A percentile compares a stretch with the other conserved stretches of the same genome.
These are phyloP conservation scores for Drosophila anomelani DNA, from an alignment of 2,888 invertebrate genomes.

Conservation along the genomic window DNA sequence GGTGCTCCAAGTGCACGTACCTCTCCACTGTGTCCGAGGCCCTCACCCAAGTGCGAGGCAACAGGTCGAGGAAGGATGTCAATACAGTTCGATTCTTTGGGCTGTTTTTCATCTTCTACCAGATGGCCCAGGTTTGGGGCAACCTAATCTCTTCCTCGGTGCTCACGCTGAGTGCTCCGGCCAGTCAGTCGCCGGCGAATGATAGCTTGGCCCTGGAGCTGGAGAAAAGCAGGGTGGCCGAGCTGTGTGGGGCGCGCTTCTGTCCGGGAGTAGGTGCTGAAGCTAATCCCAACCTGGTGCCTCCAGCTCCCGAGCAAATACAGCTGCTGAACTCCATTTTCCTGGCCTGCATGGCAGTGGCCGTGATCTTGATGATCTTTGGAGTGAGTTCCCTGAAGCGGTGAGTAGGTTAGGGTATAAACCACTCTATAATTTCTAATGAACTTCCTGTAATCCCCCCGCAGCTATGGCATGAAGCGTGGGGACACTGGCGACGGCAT, in stretches of 20 bases:
- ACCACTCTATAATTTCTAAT: rapidly evolving
- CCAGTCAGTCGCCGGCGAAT: constrained; percentile 47
- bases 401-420: constrained; percentile 83
- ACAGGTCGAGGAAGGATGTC: constrained; percentile 88
- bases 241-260: constrained; percentile 91
- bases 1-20: constrained; percentile 98
- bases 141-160: constrained; percentile 93
- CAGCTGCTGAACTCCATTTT: constrained; percentile 93
- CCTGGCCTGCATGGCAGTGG: constrained; percentile 91
- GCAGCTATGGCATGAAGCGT: constrained; percentile 87
- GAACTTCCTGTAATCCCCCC: not conserved
- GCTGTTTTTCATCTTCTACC: constrained; percentile 97
- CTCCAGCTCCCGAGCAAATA: constrained; percentile 90
- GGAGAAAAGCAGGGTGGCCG: constrained; percentile 83
- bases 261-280: constrained; percentile 87
- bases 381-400: constrained; percentile 93
- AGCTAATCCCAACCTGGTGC: constrained; percentile 88
- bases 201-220: constrained; percentile 34
- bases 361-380: constrained; percentile 90
- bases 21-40: constrained; percentile 93
- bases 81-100: constrained; percentile 97
- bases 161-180: constrained; percentile 65
- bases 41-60: constrained; percentile 89
- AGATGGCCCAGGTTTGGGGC: constrained; percentile 98
- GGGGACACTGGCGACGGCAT: constrained; percentile 86